Base-by-base conservation (phyloP, 2,113 vertebrate species). In the Pterophyllum scalare region DNA sequence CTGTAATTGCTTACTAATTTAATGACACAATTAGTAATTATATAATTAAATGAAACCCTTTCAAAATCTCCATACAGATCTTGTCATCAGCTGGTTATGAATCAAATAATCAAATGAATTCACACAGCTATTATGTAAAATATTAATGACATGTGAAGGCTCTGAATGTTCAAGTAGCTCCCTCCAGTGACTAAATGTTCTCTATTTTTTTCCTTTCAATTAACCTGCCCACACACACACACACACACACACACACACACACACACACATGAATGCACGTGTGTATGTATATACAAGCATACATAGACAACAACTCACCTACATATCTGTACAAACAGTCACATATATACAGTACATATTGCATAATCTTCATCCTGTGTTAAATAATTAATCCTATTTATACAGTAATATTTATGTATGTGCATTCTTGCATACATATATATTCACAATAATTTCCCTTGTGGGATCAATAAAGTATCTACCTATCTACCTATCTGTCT, bases 121-220 rank as follows among this genome's bases (percentile, higher is more conserved):
- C 58, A 46, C n/a, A n/a, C 28, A 65, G 26, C 74, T 40, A 33
- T 67, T 7, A 31, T 54, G 40, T 11, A 12, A 77, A 81, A 58
- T 76, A 54, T 65, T 26, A 62, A 60, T 35, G n/a, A 79, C 14
- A 26, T 4, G 14, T 19, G 28, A 78, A 78, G 52, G 13, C 49
- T 59, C 3, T 62, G 14, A 75, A 82, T 74, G 83, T 72, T 22
- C 49, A 54, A 76, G 79, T 82, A 87, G 88, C 91, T 83, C 89
- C 92, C 88, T 85, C 89, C 64, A 82, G 91, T 85, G 91, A 80
- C 75, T 57, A 70, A 60, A 19, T 24, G 3, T 15, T 67, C 15
- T 46, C 35, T 38, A 83, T 28, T 4, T 3, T 28, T 3, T 31
- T 33, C 40, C 24, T 65, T 43, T 43, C n/a, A 67, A 26, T 67